Conservation (phyloP, 2,797 vertebrate species). For the Cryptoblepharus egeriae region DNA sequence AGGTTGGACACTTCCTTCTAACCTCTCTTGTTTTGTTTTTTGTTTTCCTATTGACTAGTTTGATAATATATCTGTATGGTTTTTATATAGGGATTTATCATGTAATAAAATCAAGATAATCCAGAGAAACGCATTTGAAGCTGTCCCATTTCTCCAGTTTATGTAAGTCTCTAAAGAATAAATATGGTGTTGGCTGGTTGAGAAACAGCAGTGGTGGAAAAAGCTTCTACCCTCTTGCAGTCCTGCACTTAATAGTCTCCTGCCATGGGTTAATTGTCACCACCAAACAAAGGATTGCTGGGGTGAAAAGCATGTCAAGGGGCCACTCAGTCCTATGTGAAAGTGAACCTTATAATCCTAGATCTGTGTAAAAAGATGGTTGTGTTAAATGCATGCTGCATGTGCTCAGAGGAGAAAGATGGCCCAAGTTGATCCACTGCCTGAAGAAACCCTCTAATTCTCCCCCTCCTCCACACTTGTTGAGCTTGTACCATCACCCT, state of each 20-base stretch:
- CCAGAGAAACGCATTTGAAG: slow-evolving; percentile 68
- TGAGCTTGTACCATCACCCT: too few species aligned
- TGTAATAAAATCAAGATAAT: slow-evolving; percentile 66
- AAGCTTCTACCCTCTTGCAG: not conserved
- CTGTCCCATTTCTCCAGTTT: slow-evolving; percentile 66
- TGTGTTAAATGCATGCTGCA: not conserved
- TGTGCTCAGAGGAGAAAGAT: not conserved
- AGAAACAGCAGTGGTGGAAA: not conserved
- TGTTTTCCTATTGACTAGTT: not conserved
- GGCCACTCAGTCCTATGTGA: not conserved
- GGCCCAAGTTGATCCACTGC: too few species aligned
- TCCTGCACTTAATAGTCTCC: not conserved
- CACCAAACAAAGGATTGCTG: not conserved
- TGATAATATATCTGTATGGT: not conserved
- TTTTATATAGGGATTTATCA: slow-evolving; percentile 73
- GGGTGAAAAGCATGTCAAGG: not conserved
- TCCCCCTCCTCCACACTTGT: too few species aligned
- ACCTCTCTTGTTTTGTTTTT: not conserved
- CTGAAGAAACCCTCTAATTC: too few species aligned
- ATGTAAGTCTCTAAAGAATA: slow-evolving; percentile 64
- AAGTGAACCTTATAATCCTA: not conserved
- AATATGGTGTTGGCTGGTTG: not conserved
- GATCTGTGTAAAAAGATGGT: not conserved
- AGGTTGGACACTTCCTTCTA: not conserved
- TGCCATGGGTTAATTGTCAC: not conserved